Evolutionary conservation across 1,140 invertebrate genomes (phyloP), one percentile per base, ranked within the genome.

Genomic region (Drosophila auraria): DNA sequence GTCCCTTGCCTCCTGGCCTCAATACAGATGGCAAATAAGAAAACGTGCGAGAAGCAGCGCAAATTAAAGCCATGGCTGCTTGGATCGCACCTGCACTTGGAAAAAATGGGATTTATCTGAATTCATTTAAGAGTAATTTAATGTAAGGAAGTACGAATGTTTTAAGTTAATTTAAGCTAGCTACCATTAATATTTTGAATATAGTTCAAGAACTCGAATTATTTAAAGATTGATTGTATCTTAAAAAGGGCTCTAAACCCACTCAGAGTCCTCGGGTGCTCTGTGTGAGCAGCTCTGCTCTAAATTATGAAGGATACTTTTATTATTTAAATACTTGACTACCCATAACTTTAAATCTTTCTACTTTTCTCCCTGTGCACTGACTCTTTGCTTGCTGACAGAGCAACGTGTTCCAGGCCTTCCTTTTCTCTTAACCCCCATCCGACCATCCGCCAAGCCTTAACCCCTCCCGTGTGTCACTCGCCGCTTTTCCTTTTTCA

Each of bases 11-110:
- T 42, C 51, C 33, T 50, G 45, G 72, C 42, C 57, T 30, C 50
- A 79, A 82, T 71, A 82, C 64, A 86, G 82, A 71, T 74, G 79
- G 86, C 76, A 90, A 90, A 90, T 90, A 90, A 90, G 86, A 90
- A 90, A 86, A 89, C 86, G 84, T 89, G 84, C 84, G 60, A 86
- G 82, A 60, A 90, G 74, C 72, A 72, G 73, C 57, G 81, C 84
- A 90, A 90, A 90, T 90, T 90, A 90, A 90, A 90, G 86, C 74
- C 75, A 69, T 30, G 56, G 78, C 73, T 54, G 57, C 47, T 62
- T 62, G 69, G 69, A 42, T 36, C 17, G 49, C 14, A 23, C 15
- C 11, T 77, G 40, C 73, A 57, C 59, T 14, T 8, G 8, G 2
- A 20, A 45, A 71, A 54, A 27, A 9, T 54, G n/a, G 9, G 7